phyloP scores from a whole-genome alignment of 2,797 vertebrate genomes.

The Choloepus didactylus region DNA sequence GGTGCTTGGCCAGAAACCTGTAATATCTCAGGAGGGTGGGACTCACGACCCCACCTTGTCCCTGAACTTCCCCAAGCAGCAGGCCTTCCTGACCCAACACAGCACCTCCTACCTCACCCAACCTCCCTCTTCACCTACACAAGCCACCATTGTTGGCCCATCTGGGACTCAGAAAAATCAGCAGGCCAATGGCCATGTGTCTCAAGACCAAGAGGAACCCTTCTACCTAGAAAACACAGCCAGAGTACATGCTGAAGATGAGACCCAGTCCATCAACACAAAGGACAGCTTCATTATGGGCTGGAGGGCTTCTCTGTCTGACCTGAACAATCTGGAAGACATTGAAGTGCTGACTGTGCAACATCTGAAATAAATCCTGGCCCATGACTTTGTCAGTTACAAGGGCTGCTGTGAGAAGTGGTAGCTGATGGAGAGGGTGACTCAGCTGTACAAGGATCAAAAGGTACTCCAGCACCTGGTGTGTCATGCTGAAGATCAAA shows the following conservation, averaged over 20 bases:
- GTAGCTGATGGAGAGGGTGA: conserved; percentile 97
- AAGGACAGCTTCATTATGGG: conserved; percentile 92
- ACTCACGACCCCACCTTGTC: conserved; percentile 75
- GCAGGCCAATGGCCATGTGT: conserved; percentile 86
- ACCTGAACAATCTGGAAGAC: conserved; percentile 92
- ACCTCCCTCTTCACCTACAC: conserved; percentile 73
- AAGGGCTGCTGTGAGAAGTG: conserved; percentile 99
- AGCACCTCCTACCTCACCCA: conserved; percentile 83
- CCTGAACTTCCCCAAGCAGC: conserved; percentile 81
- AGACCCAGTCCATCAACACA: conserved; percentile 91
- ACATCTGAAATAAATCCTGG: conserved; percentile 97
- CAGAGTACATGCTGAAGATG: conserved; percentile 86
- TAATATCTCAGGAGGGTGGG: conserved; percentile 83
- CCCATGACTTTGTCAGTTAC: conserved; percentile 97
- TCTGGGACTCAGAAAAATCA: conserved; percentile 86
- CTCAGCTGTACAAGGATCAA: conserved; percentile 93
- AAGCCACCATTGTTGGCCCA: conserved; percentile 73
- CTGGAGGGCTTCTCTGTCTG: conserved; percentile 94
- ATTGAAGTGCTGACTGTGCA: conserved; percentile 94
- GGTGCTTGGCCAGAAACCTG: conserved; percentile 92
- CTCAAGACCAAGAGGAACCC: conserved; percentile 81
- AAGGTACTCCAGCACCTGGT: conserved; percentile 92
- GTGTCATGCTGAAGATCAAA: no score
- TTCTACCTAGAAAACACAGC: conserved; percentile 80
- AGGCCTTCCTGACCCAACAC: conserved; percentile 82